Percentiles rank a stretch among this genome's conserved stretches.
Conservation (phyloP, 2,113 vertebrate species). For the Pontoporia blainvillei region DNA sequence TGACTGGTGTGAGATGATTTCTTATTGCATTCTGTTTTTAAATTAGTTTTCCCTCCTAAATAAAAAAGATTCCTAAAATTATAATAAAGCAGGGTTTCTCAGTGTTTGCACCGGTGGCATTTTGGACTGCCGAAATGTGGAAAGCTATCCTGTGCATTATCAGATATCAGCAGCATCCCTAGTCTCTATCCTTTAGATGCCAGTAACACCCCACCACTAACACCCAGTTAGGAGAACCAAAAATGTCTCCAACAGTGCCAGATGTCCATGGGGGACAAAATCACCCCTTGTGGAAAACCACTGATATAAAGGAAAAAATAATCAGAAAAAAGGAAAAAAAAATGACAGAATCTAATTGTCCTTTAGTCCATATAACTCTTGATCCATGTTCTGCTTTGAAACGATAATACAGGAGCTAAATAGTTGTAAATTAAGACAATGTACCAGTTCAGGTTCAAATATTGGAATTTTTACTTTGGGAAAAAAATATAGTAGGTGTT, state of each 20-base stretch:
- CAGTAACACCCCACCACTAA: too few species aligned
- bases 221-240: background rate
- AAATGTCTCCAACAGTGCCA: background rate
- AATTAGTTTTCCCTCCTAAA: background rate
- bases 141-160: background rate
- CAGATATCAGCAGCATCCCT: background rate
- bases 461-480: background rate
- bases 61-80: background rate
- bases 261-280: background rate
- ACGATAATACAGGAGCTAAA: background rate
- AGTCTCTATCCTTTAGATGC: background rate
- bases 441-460: background rate
- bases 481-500: background rate
- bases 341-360: background rate
- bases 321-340: background rate
- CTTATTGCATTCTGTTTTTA: background rate
- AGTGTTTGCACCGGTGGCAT: background rate
- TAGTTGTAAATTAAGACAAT: background rate
- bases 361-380: background rate
- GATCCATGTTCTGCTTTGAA: background rate
- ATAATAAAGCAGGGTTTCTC: background rate
- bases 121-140: background rate
- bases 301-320: background rate
- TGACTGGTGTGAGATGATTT: background rate
- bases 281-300: background rate